A percentile compares a stretch with the other conserved stretches of the same genome.
Evolutionary conservation across 2,888 invertebrate genomes (phyloP).

Genomic region (Melinaea marsaeus): DNA sequence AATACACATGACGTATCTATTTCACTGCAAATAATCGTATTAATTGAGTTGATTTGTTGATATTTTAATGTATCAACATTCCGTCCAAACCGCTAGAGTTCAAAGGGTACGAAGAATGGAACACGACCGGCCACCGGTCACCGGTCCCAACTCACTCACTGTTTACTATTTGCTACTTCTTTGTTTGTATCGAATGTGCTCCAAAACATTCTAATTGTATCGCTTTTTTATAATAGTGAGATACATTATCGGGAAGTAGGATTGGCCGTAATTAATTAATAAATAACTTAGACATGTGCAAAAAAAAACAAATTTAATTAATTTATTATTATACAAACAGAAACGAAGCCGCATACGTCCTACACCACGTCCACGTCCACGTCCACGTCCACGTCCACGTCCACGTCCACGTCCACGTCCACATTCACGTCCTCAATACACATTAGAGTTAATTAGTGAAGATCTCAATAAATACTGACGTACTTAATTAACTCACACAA

Average conservation of each 20-base stretch:
- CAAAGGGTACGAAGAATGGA: conserved; percentile 6
- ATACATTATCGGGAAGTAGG: too few relatives aligned
- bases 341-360: too few relatives aligned
- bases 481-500: conserved; percentile 67
- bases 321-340: too few relatives aligned
- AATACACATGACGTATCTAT: neutral
- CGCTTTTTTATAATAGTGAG: too few relatives aligned
- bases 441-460: conserved; percentile 33
- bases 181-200: too few relatives aligned
- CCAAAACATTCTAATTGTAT: too few relatives aligned
- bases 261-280: too few relatives aligned
- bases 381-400: too few relatives aligned
- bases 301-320: too few relatives aligned
- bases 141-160: neutral
- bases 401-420: too few relatives aligned
- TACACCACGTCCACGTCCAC: too few relatives aligned
- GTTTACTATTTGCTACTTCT: neutral
- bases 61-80: conserved; percentile 5
- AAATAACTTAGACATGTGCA: too few relatives aligned
- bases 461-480: conserved; percentile 64
- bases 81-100: conserved; percentile 5
- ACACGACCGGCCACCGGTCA: neutral
- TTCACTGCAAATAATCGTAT: neutral
- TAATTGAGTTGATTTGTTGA: neutral
- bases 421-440: conserved; percentile 30